Evolutionary conservation across 2,888 invertebrate species (phyloP).

Genomic region (Oscheius sp.): DNA sequence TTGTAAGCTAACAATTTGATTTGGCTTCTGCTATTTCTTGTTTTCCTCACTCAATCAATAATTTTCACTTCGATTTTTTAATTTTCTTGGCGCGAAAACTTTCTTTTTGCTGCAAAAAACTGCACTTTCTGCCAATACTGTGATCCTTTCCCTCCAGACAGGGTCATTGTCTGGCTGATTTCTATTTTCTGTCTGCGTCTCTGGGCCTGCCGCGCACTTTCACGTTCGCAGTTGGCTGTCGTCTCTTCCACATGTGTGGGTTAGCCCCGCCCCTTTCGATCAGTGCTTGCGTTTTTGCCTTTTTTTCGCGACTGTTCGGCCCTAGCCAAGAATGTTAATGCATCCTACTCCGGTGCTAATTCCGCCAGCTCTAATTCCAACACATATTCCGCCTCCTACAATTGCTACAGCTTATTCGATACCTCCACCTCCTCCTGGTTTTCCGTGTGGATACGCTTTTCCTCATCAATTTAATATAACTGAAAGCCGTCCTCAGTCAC

Average conservation of each 20-base stretch:
- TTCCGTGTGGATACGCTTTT: not conserved
- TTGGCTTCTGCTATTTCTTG: not conserved
- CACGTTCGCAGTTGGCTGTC: not conserved
- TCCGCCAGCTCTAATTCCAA: slow-evolving; percentile 44
- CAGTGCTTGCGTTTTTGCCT: slow-evolving; percentile 16
- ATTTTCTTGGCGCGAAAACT: no score
- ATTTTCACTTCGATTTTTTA: no score
- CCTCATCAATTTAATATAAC: slow-evolving; percentile 5
- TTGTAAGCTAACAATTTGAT: not conserved
- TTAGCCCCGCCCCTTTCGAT: slow-evolving; percentile 4
- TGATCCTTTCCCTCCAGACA: slow-evolving; percentile 5
- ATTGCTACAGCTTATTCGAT: not conserved
- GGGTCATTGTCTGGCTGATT: slow-evolving; percentile 23
- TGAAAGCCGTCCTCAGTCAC: slow-evolving; percentile 11
- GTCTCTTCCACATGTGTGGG: slow-evolving; percentile 18
- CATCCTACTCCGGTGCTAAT: slow-evolving; percentile 43
- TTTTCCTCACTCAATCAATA: not conserved
- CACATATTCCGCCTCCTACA: slow-evolving; percentile 48
- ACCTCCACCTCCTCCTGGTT: slow-evolving; percentile 14
- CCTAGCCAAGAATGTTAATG: slow-evolving; percentile 17
- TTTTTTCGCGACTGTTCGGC: not conserved
- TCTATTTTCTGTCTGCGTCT: slow-evolving; percentile 24
- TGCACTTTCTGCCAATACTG: slow-evolving; percentile 4
- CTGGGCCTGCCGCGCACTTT: not conserved
- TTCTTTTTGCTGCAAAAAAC: no score